Evolutionary conservation across 1,140 invertebrate genomes (phyloP).

Genomic region (Hesperophylax magnus): DNA sequence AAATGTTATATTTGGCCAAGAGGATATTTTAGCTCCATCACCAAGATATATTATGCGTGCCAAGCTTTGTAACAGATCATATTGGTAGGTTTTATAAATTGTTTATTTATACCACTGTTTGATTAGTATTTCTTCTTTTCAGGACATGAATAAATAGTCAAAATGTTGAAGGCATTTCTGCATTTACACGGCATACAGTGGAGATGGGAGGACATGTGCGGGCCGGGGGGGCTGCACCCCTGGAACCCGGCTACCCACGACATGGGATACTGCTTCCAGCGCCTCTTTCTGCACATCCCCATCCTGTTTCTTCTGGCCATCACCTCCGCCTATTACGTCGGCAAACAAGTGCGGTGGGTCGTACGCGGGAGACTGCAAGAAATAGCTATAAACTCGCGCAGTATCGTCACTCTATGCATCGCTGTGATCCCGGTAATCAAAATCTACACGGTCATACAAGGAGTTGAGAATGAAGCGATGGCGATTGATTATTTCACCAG

Average conservation of each 20-base stretch:
- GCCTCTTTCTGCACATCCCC: slow-evolving; percentile 81
- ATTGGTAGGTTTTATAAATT: too few species aligned
- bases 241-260: slow-evolving; percentile 79
- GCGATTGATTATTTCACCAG: slow-evolving; percentile 80
- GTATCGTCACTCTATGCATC: slow-evolving; percentile 74
- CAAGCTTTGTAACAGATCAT: too few species aligned
- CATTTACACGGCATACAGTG: slow-evolving; percentile 61
- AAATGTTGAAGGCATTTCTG: slow-evolving; percentile 15
- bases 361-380: slow-evolving; percentile 73
- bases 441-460: slow-evolving; percentile 73
- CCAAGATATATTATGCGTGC: too few species aligned
- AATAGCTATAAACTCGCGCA: slow-evolving; percentile 74
- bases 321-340: slow-evolving; percentile 83
- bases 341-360: slow-evolving; percentile 73
- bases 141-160: slow-evolving; percentile 28
- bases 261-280: slow-evolving; percentile 86
- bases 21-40: too few species aligned
- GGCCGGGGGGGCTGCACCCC: slow-evolving; percentile 74
- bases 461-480: slow-evolving; percentile 64
- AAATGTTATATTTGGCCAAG: too few species aligned
- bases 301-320: slow-evolving; percentile 79
- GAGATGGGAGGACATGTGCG: slow-evolving; percentile 84
- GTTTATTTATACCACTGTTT: neutral
- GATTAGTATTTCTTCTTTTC: slow-evolving; percentile 11
- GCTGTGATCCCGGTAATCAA: slow-evolving; percentile 77